Evolutionary conservation across 2,113 vertebrate species (phyloP).

Genomic region (Chaetodon auriga): DNA sequence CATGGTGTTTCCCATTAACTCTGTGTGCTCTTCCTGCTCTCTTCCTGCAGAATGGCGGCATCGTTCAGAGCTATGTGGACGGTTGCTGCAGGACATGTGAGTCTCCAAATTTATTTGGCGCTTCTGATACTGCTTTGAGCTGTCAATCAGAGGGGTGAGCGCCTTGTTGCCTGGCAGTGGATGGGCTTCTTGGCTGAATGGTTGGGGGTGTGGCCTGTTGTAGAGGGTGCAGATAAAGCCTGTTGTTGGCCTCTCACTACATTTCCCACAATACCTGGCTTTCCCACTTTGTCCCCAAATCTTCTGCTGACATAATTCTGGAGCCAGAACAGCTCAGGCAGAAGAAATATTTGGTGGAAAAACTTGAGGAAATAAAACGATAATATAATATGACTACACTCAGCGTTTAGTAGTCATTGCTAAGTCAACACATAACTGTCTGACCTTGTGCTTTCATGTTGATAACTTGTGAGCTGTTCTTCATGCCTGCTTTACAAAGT

Average conservation of each 20-base stretch:
- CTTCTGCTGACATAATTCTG: slow-evolving; percentile 11
- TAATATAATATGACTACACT: background rate
- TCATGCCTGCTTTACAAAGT: slow-evolving; percentile 8
- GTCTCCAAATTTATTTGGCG: slow-evolving; percentile 80
- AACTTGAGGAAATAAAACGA: background rate
- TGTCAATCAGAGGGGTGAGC: slow-evolving; percentile 73
- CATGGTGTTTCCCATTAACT: background rate
- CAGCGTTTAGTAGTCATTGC: background rate
- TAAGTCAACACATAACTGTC: slow-evolving; percentile 1
- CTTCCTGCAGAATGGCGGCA: slow-evolving; percentile 91
- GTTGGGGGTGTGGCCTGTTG: slow-evolving; percentile 79
- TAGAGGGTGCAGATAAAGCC: slow-evolving; percentile 76
- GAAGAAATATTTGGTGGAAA: slow-evolving; percentile 8
- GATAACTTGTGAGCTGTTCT: slow-evolving; percentile 9
- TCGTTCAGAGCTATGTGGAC: slow-evolving; percentile 92
- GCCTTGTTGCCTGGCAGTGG: slow-evolving; percentile 84
- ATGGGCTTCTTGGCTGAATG: slow-evolving; percentile 80
- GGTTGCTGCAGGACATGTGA: slow-evolving; percentile 99
- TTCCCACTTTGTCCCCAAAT: slow-evolving; percentile 42
- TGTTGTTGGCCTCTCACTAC: slow-evolving; percentile 55
- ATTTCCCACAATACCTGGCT: slow-evolving; percentile 58
- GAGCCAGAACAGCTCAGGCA: slow-evolving; percentile 1
- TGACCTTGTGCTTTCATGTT: slow-evolving; percentile 8
- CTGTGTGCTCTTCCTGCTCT: slow-evolving; percentile 39
- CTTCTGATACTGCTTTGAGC: slow-evolving; percentile 82